These are phyloP conservation scores for Cosmia trapezina DNA, from an alignment of 2,888 invertebrate genomes.

Conservation along the genomic window DNA sequence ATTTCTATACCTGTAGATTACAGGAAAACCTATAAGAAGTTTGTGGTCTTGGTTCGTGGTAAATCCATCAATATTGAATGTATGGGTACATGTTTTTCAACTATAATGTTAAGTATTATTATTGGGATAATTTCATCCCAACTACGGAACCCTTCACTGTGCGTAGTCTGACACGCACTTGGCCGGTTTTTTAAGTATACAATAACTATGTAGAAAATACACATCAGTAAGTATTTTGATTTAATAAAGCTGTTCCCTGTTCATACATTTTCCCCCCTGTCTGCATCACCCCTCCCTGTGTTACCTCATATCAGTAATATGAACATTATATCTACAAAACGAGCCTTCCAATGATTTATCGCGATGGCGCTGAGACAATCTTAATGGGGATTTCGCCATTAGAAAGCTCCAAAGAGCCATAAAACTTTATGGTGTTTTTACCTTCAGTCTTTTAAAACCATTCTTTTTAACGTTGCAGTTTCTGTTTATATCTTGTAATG, in stretches of 20 bases:
- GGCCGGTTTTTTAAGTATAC: no score
- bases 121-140: no score
- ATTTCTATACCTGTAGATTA: no score
- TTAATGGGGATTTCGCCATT: slow-evolving; percentile 61
- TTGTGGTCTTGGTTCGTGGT: no score
- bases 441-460: slow-evolving; percentile 44
- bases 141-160: no score
- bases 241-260: not conserved
- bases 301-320: slow-evolving; percentile 28
- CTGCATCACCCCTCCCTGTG: not conserved
- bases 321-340: slow-evolving; percentile 38
- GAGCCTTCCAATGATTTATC: slow-evolving; percentile 56
- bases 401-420: slow-evolving; percentile 55
- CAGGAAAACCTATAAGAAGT: no score
- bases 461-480: slow-evolving; percentile 38
- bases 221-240: not conserved
- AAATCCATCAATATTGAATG: no score
- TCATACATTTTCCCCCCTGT: no score
- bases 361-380: slow-evolving; percentile 44
- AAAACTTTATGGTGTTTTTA: slow-evolving; percentile 60
- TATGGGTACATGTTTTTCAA: no score
- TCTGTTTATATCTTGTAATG: slow-evolving; percentile 11
- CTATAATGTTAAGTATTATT: no score
- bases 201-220: no score
- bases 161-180: no score